A percentile compares a stretch with the other conserved stretches of the same genome.
These are phyloP conservation scores for Muscicapa comitata DNA, from an alignment of 2,797 vertebrate genomes.

Conservation along the genomic window DNA sequence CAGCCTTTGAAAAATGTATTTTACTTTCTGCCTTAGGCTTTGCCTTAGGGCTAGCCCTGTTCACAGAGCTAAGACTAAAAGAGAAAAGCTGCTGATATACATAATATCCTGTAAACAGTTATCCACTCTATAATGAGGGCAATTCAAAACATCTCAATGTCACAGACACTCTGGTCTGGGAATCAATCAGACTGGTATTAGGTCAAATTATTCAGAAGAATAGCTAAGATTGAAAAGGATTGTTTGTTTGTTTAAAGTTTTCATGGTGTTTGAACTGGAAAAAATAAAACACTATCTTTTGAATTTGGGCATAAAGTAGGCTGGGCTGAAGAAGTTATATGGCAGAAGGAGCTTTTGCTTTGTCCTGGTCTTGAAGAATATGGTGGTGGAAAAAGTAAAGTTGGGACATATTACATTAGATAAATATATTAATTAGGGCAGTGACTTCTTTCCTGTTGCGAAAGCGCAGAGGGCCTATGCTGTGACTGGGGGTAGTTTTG, in stretches of 20 bases:
- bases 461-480: neutral
- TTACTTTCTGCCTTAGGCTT: conserved; percentile 42
- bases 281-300: neutral
- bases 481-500: neutral
- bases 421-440: neutral
- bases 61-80: conserved; percentile 9
- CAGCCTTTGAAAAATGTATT: conserved; percentile 49
- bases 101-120: neutral
- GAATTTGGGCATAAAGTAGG: neutral
- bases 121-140: neutral
- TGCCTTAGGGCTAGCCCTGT: conserved; percentile 32
- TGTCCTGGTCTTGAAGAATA: neutral
- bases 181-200: neutral
- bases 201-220: neutral
- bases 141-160: neutral
- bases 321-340: neutral
- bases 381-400: neutral
- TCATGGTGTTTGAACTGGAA: neutral
- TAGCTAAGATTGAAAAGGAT: neutral
- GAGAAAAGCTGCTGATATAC: neutral
- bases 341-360: neutral
- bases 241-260: neutral
- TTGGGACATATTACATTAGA: neutral
- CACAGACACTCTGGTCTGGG: neutral
- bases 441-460: neutral